These are phyloP conservation scores for Calonectris borealis DNA, from an alignment of 2,113 vertebrate species.

Conservation along the genomic window DNA sequence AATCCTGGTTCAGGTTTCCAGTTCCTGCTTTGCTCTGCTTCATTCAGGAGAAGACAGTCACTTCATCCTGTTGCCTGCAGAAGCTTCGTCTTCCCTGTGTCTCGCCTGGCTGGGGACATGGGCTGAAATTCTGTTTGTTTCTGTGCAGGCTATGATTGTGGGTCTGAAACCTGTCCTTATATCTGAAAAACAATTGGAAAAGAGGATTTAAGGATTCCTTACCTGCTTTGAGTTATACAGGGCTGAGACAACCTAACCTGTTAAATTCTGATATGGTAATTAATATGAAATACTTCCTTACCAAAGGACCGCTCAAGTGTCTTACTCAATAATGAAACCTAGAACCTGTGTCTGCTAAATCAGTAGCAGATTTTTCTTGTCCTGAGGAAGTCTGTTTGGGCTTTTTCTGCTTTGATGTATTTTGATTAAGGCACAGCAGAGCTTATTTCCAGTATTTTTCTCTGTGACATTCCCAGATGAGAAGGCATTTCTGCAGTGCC, in stretches of 20 bases:
- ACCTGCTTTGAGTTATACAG: neutral
- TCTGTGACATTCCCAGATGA: neutral
- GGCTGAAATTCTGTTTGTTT: neutral
- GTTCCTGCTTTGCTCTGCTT: neutral
- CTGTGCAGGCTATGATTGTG: neutral
- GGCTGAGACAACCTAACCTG: neutral
- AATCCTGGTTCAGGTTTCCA: neutral
- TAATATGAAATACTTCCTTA: neutral
- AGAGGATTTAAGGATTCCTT: neutral
- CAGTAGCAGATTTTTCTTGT: neutral
- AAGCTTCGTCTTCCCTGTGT: neutral
- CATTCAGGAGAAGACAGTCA: neutral
- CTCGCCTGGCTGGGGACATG: accelerated
- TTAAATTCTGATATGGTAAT: neutral
- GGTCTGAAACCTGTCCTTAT: neutral
- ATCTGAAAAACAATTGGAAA: neutral
- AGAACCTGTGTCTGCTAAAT: neutral
- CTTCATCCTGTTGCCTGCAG: neutral
- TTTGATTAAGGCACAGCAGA: neutral
- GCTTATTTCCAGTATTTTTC: neutral
- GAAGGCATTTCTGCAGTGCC: neutral
- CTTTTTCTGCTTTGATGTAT: neutral
- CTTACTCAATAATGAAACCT: neutral
- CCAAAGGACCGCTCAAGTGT: neutral
- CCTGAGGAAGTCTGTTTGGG: neutral